Percentiles rank a stretch among this genome's conserved stretches.
These are phyloP conservation scores for Phalacrocorax carbo DNA, from an alignment of 2,113 vertebrate species.

Conservation along the genomic window DNA sequence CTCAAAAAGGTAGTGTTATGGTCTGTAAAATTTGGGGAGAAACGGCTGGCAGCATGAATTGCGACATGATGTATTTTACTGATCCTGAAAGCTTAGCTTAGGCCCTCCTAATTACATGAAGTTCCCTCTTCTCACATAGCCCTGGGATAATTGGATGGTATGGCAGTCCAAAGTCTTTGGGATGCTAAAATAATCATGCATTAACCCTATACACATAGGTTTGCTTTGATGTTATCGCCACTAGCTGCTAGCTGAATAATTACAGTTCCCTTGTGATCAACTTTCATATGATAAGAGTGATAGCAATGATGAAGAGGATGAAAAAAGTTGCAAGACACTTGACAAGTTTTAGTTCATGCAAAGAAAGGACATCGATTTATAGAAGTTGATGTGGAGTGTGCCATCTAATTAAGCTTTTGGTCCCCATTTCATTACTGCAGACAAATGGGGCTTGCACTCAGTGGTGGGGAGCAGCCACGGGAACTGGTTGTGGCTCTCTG, in stretches of 20 bases:
- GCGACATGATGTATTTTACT: not conserved
- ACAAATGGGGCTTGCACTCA: not conserved
- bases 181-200: constrained; percentile 51
- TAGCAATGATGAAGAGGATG: not conserved
- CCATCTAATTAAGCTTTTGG: not conserved
- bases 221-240: constrained; percentile 53
- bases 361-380: not conserved
- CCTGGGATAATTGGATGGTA: constrained; percentile 36
- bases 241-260: constrained; percentile 46
- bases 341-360: not conserved
- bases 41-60: not conserved
- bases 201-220: constrained; percentile 48
- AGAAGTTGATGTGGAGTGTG: not conserved
- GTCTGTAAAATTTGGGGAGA: not conserved
- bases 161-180: constrained; percentile 46
- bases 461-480: constrained; percentile 5
- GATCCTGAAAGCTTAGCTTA: not conserved
- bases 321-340: not conserved
- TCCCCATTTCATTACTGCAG: not conserved
- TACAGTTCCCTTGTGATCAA: constrained; percentile 37
- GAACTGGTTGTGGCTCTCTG: constrained; percentile 46
- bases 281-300: constrained; percentile 14
- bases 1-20: not conserved
- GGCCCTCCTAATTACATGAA: not conserved
- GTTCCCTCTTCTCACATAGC: constrained; percentile 28